Base-by-base conservation (phyloP, 2,888 invertebrate species). In the Eristalis tenax region DNA sequence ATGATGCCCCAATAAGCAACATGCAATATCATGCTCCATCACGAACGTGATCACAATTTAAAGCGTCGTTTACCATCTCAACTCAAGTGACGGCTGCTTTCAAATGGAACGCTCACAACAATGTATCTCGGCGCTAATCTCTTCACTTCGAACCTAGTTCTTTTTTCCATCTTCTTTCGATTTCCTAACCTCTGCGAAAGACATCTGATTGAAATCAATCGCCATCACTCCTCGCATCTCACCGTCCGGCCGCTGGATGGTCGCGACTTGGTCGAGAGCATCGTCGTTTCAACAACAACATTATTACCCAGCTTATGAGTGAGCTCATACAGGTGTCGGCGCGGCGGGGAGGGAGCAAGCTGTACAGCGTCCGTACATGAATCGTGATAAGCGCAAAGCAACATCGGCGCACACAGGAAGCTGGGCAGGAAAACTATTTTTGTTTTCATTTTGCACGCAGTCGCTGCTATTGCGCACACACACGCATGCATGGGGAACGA, bases 311-410 rank as follows among this genome's bases (percentile, higher is more conserved):
- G 18, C 50, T 6, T 18, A 43, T 43, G 61, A 28, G 23, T 61
- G 61, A 1, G 61, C 23, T 43, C n/a, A 43, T n/a, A 50, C 50
- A 50, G 50, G 18, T 18, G 50, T 8, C 26, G 26, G 26, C 26
- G 26, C 26, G 26, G 26, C 26, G 18, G 50, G 18, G 50, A 50
- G 50, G 18, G 18, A 18, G 56, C 74, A 8, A 78, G 38, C 75
- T 75, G 50, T 79, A 83, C 82, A 75, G 70, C 82, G 79, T 86
- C 86, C 82, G 82, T 63, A 86, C 70, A 57, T 75, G 65, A 43
- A 81, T 86, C 74, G 74, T 43, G 86, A 83, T 78, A 78, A 83
- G 61, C 73, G 40, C 74, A 64, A 63, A 38, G 23, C 56, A 59
- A 69, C 64, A 63, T 70, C 38, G 10, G 23, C 13, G 23, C 26